Percentiles rank a stretch among this genome's conserved stretches.
Conservation (phyloP, 2,888 invertebrate species). For the Ochropacha duplaris region DNA sequence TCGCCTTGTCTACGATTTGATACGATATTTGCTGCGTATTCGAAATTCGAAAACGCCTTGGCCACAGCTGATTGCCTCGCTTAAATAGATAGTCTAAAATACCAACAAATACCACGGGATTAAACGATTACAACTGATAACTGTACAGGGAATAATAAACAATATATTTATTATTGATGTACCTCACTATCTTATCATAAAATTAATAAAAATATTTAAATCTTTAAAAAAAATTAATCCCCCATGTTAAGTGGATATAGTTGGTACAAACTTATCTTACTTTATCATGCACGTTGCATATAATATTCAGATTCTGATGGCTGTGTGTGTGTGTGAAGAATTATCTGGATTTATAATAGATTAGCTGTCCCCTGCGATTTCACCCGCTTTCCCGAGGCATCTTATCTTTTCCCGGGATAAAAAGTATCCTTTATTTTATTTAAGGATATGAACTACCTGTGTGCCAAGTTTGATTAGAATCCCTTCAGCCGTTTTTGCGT, state of each 20-base stretch:
- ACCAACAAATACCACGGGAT: neutral
- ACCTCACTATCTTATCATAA: neutral
- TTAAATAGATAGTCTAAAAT: neutral
- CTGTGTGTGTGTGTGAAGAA: neutral
- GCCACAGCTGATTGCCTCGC: neutral
- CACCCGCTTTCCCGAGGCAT: too few relatives aligned
- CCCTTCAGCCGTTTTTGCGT: too few relatives aligned
- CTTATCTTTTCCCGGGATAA: too few relatives aligned
- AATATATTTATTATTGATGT: neutral
- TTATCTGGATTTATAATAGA: too few relatives aligned
- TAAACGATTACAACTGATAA: neutral
- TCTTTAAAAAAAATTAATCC: conserved; percentile 5
- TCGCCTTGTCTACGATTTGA: too few relatives aligned
- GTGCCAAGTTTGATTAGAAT: too few relatives aligned
- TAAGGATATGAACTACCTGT: too few relatives aligned
- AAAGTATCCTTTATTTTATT: too few relatives aligned
- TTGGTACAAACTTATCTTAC: too few relatives aligned
- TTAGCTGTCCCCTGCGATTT: too few relatives aligned
- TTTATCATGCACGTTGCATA: neutral
- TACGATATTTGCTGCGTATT: too few relatives aligned
- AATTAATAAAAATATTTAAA: neutral
- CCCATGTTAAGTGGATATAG: neutral
- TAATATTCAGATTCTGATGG: neutral
- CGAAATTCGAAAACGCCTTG: neutral
- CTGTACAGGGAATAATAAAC: too few relatives aligned